A percentile compares a stretch with the other conserved stretches of the same genome.
Evolutionary conservation across 2,113 vertebrate genomes (phyloP).

Genomic region (Crotophaga sulcirostris): DNA sequence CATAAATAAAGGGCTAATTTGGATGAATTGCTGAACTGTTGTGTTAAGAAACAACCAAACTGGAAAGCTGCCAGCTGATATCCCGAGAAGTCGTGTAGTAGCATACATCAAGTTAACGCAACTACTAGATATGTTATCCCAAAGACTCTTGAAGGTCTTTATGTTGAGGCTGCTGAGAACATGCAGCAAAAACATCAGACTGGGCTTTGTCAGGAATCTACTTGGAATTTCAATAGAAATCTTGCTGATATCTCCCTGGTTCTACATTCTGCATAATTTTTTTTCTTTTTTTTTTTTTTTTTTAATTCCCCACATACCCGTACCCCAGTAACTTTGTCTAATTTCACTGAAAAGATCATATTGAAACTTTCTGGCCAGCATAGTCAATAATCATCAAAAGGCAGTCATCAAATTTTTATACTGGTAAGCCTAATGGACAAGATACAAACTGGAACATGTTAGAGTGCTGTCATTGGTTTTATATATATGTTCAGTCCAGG

Average conservation of each 20-base stretch:
- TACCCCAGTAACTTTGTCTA: not conserved
- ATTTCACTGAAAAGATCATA: not conserved
- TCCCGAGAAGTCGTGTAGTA: not conserved
- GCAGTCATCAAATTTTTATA: not conserved
- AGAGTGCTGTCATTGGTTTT: not conserved
- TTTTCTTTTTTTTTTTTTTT: not conserved
- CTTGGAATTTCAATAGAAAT: not conserved
- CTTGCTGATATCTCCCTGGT: not conserved
- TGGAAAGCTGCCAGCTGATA: not conserved
- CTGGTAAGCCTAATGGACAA: not conserved
- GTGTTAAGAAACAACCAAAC: not conserved
- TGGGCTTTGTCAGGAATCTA: not conserved
- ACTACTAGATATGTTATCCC: not conserved
- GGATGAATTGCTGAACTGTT: not conserved
- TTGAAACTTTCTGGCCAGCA: not conserved
- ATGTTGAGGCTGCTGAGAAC: not conserved
- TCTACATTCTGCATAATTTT: not conserved
- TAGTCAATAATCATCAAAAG: not conserved
- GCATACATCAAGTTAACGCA: not conserved
- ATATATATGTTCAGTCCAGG: fast-evolving
- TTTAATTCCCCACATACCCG: not conserved
- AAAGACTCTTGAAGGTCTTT: not conserved
- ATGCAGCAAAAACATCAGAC: not conserved
- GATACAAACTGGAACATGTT: not conserved
- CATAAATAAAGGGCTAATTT: not conserved